Evolutionary conservation across 2,113 vertebrate species (phyloP).

Genomic region (Pampusana beccarii): DNA sequence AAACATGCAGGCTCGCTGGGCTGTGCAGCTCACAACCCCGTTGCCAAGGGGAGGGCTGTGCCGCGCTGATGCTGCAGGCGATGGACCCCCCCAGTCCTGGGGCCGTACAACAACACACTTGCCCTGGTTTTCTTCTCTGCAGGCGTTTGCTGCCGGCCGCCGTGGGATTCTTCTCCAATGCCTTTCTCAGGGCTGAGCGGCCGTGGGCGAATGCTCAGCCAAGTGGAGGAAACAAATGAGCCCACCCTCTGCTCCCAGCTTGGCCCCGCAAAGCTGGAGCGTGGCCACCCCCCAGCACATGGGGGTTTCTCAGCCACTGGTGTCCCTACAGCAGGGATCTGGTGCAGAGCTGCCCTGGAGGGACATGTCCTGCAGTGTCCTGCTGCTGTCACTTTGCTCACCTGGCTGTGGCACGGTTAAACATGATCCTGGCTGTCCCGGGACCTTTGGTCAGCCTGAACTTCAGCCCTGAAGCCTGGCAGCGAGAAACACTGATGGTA

Average conservation of each 20-base stretch:
- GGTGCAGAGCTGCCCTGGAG: fast-evolving
- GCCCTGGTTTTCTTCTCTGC: slow-evolving; percentile 2
- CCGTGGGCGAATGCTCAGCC: neutral
- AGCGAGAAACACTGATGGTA: fast-evolving
- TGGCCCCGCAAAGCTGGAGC: neutral
- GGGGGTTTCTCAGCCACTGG: fast-evolving
- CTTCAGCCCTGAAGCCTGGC: neutral
- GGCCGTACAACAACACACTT: fast-evolving
- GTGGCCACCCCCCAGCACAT: fast-evolving
- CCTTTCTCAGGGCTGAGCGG: neutral
- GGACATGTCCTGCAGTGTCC: fast-evolving
- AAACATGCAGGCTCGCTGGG: fast-evolving
- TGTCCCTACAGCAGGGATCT: neutral
- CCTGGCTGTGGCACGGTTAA: fast-evolving
- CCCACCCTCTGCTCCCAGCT: neutral
- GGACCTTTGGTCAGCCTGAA: neutral
- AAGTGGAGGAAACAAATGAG: slow-evolving; percentile 48
- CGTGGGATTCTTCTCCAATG: neutral
- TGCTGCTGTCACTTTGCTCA: fast-evolving
- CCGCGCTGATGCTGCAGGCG: fast-evolving
- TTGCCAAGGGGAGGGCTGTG: neutral
- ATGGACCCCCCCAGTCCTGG: neutral
- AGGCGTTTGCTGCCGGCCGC: neutral
- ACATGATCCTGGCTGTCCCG: fast-evolving
- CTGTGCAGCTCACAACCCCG: neutral